Evolutionary conservation across 2,888 invertebrate genomes (phyloP), one percentile per base, ranked within the genome.

Genomic region (Drosophila paramelanica): DNA sequence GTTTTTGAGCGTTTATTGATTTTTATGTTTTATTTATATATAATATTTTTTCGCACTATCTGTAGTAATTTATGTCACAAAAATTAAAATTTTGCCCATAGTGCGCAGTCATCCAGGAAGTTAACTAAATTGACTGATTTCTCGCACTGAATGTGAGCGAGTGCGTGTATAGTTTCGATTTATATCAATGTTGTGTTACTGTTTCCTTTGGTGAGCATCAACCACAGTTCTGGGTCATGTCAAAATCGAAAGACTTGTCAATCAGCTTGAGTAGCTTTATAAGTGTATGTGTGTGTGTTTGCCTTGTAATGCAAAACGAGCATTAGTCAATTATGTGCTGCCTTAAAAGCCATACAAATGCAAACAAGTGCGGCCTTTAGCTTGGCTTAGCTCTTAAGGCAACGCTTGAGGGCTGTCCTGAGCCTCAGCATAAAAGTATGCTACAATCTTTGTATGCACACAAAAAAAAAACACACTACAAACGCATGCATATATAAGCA

Each of bases 261-360:
- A 74, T 74, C 77, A 64, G 52, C 53, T 58, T 72, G 61, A 58
- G 50, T 39, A 50, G 45, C 52, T 47, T 62, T 46, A 45, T 13
- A 10, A 50, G 36, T 47, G 52, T 17, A 31, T 31, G 23, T 52
- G 27, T 45, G 25, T 73, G 33, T 67, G 67, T 62, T n/a, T 56
- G 31, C 8, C 27, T 66, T 77, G 77, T 77, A 77, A 77, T 73
- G 73, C 55, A 70, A 77, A 67, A 77, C 77, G 70, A 64, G 77
- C 67, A 50, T 72, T 64, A 67, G 75, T 64, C 68, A 68, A 76
- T 77, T 75, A 76, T 68, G 68, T 65, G 52, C 43, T 61, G 68
- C 72, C 75, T 49, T 68, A 68, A 73, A 76, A 76, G 73, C 77
- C 43, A 66, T 65, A 55, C 64, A 67, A 72, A 69, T 65, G 64